Evolutionary conservation across 2,113 vertebrate species (phyloP).

Genomic region (Condylura cristata): DNA sequence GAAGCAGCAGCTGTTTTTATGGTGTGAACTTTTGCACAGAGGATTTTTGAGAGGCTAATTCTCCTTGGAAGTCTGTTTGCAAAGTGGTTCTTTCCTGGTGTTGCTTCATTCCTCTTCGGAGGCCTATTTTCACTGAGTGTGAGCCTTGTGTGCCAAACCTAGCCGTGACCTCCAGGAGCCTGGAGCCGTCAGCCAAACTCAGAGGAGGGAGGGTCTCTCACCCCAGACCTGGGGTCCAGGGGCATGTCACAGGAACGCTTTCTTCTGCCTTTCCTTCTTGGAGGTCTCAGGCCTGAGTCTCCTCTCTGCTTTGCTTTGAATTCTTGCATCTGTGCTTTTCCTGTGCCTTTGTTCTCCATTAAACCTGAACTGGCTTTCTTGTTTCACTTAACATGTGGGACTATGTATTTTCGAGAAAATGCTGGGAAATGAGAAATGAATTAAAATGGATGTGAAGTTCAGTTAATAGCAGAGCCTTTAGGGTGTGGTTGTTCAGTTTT

Average conservation of each 20-base stretch:
- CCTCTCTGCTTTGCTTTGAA: background rate
- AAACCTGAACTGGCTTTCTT: background rate
- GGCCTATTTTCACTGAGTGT: constrained; percentile 23
- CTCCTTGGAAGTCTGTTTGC: constrained; percentile 62
- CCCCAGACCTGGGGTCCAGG: background rate
- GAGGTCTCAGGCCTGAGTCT: background rate
- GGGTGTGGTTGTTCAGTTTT: background rate
- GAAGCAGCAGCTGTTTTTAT: constrained; percentile 13
- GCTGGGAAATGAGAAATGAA: constrained; percentile 15
- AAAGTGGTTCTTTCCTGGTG: constrained; percentile 53
- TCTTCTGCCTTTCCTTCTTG: background rate
- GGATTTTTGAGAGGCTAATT: constrained; percentile 57
- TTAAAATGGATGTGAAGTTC: background rate
- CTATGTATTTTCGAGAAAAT: background rate
- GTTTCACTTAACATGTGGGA: background rate
- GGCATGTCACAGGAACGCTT: background rate
- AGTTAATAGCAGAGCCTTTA: background rate
- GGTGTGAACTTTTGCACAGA: constrained; percentile 62
- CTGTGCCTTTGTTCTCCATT: background rate
- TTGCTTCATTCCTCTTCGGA: constrained; percentile 46
- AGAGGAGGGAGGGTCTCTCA: background rate
- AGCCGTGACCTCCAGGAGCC: constrained; percentile 36
- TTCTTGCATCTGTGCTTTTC: background rate
- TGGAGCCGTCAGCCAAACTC: background rate
- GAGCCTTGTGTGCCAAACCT: background rate